Base-by-base conservation (phyloP, 1,140 invertebrate genomes). In the Bombus picipes region DNA sequence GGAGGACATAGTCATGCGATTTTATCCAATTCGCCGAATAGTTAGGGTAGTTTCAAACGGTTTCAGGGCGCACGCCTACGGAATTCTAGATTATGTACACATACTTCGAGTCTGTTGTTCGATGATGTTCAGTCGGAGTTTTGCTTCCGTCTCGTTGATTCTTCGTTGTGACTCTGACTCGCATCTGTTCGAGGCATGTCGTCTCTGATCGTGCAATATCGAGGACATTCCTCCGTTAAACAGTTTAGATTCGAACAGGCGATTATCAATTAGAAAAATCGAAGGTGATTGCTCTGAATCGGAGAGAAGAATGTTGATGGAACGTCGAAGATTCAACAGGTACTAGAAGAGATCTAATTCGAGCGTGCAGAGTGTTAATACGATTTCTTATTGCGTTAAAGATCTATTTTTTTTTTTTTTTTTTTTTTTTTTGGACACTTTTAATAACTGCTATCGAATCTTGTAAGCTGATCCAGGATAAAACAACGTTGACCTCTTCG, bases 41-140 rank as follows among this genome's bases (percentile, higher is more conserved):
- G 84, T 81, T 75, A 65, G 81, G 81, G 79, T 39, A 85, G 85
- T 78, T 89, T 89, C 76, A 92, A 92, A 90, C 89, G 88, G 75
- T 79, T 86, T 80, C 87, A 81, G 47, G 41, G 86, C 87, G 86
- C 91, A 91, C 91, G 91, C 91, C 85, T 92, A 89, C 89, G 89
- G 84, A 90, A 92, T 92, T 86, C 85, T 78, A 83, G 84, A 86
- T 92, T 90, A 83, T 37, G 76, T 82, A 79, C 77, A 88, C 89
- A 79, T 86, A 41, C 77, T 59, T 86, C 66, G 89, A 82, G 83
- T 83, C 65, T 75, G 47, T 87, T 71, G 47, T 68, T 22, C 75
- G 77, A 87, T 77, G 62, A 88, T 59, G 88, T 88, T 90, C 76
- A 90, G 89, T 90, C 79, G 76, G 81, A 62, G 81, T 85, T 87